phyloP scores from a whole-genome alignment of 1,140 invertebrate genomes.

The Aphis gossypii region DNA sequence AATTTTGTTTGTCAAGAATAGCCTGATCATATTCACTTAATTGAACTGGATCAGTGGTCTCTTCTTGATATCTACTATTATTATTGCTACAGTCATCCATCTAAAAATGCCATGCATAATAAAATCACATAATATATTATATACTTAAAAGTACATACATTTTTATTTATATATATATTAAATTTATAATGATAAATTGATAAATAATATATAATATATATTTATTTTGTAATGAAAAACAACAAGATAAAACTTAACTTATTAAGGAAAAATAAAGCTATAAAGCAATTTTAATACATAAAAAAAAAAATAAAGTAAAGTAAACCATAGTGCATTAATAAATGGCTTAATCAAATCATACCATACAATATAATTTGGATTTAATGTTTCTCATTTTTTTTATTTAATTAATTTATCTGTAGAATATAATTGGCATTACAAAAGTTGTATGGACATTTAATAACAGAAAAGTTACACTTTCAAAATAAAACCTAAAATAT shows the following conservation, averaged over 20 bases:
- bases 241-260: constrained; percentile 57
- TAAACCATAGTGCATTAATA: constrained; percentile 34
- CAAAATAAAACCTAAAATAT: constrained; percentile 56
- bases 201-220: constrained; percentile 33
- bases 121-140: constrained; percentile 51
- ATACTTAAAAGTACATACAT: constrained; percentile 36
- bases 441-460: constrained; percentile 23
- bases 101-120: constrained; percentile 54
- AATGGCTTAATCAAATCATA: constrained; percentile 53
- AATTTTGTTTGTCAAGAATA: constrained; percentile 73
- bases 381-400: background rate
- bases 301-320: background rate
- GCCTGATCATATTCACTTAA: constrained; percentile 61
- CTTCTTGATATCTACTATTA: constrained; percentile 50
- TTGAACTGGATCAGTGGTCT: constrained; percentile 2
- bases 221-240: constrained; percentile 48
- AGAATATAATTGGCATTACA: constrained; percentile 30
- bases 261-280: constrained; percentile 53
- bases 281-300: constrained; percentile 49
- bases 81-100: constrained; percentile 56
- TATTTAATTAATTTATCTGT: constrained; percentile 18
- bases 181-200: constrained; percentile 46
- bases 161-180: constrained; percentile 37
- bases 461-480: constrained; percentile 40
- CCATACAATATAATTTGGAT: constrained; percentile 23